A percentile compares a stretch with the other conserved stretches of the same genome.
These are phyloP conservation scores for Himalopsyche tibetana DNA, from an alignment of 2,888 invertebrate species.

Conservation along the genomic window DNA sequence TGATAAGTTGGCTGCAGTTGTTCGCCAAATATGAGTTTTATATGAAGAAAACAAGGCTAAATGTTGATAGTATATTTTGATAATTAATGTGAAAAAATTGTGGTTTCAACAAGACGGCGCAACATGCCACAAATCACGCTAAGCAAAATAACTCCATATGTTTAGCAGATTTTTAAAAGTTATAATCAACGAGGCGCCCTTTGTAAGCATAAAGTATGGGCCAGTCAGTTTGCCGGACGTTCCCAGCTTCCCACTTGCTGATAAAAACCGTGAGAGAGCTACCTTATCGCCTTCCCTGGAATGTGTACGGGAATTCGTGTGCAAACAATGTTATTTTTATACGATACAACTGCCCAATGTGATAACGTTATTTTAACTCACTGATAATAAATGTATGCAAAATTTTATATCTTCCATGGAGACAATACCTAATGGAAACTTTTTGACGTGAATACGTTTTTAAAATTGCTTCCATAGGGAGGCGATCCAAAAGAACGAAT, in stretches of 20 bases:
- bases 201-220: neutral
- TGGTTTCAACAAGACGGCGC: too few species aligned
- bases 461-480: too few species aligned
- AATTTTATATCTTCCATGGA: neutral
- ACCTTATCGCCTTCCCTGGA: conserved; percentile 30
- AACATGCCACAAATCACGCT: too few species aligned
- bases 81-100: too few species aligned
- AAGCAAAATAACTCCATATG: too few species aligned
- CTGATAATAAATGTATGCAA: neutral
- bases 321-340: neutral
- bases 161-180: neutral
- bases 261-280: conserved; percentile 34
- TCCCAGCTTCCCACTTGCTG: conserved; percentile 26
- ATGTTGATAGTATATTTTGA: too few species aligned
- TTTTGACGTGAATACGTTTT: too few species aligned
- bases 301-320: conserved; percentile 15
- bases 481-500: too few species aligned
- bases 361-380: neutral
- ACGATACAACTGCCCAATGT: neutral
- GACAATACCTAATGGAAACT: neutral
- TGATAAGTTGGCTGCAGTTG: too few species aligned
- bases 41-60: too few species aligned
- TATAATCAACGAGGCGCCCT: conserved; percentile 1
- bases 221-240: conserved; percentile 31
- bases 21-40: too few species aligned